A percentile compares a stretch with the other conserved stretches of the same genome.
Evolutionary conservation across 2,888 invertebrate species (phyloP).

Genomic region (Mesoligia furuncula): DNA sequence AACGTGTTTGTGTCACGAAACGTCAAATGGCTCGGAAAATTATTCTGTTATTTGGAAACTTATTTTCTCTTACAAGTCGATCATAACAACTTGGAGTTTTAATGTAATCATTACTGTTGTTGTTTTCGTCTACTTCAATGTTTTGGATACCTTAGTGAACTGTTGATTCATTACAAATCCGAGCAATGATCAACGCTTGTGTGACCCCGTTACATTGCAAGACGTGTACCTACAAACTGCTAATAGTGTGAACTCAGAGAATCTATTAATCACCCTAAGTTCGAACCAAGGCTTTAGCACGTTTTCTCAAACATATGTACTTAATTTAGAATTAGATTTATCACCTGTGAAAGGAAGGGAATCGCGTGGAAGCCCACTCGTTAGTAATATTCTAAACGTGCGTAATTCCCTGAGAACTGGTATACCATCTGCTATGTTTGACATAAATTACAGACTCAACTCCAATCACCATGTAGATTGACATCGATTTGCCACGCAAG

Average conservation of each 20-base stretch:
- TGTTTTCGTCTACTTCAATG: slow-evolving; percentile 16
- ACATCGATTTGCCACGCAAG: slow-evolving; percentile 49
- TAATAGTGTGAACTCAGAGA: slow-evolving; percentile 4
- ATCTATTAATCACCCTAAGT: slow-evolving; percentile 17
- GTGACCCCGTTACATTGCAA: neutral
- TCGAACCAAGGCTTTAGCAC: slow-evolving; percentile 17
- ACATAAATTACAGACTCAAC: slow-evolving; percentile 47
- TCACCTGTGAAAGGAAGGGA: slow-evolving; percentile 46
- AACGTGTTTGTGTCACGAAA: slow-evolving; percentile 57
- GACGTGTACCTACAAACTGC: neutral
- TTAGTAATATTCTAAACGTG: slow-evolving; percentile 54
- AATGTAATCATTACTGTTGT: slow-evolving; percentile 30
- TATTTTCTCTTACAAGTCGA: slow-evolving; percentile 47
- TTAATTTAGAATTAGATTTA: slow-evolving; percentile 51
- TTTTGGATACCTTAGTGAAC: neutral
- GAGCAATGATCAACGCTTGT: neutral
- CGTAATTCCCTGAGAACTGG: slow-evolving; percentile 59
- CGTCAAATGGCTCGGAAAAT: slow-evolving; percentile 54
- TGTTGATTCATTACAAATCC: neutral
- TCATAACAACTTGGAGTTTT: slow-evolving; percentile 24
- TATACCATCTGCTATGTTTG: slow-evolving; percentile 54
- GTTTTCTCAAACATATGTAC: slow-evolving; percentile 41
- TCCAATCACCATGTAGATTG: slow-evolving; percentile 49
- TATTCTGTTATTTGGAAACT: slow-evolving; percentile 54
- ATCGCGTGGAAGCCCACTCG: slow-evolving; percentile 31